A percentile compares a stretch with the other conserved stretches of the same genome.
Conservation (phyloP, 2,113 vertebrate species). For the Pampusana beccarii region DNA sequence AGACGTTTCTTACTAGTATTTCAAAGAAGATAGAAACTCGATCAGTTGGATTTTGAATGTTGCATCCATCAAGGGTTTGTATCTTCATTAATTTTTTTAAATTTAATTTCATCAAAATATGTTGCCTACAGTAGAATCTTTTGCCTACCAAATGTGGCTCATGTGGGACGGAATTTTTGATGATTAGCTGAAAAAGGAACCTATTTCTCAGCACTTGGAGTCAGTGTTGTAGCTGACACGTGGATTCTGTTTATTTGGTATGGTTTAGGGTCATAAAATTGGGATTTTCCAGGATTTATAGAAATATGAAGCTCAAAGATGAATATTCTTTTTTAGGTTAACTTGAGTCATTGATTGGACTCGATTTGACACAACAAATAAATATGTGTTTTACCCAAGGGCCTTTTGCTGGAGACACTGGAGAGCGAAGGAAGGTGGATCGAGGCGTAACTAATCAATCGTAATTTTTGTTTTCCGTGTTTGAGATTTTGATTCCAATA, state of each 20-base stretch:
- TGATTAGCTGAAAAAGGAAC: background rate
- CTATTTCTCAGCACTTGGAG: background rate
- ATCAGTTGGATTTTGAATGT: background rate
- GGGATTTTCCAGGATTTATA: background rate
- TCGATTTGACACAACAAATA: background rate
- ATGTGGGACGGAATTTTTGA: background rate
- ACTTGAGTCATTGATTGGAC: background rate
- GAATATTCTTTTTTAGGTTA: background rate
- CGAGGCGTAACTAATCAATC: background rate
- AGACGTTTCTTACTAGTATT: background rate
- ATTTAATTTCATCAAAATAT: too few relatives aligned
- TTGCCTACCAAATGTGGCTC: background rate
- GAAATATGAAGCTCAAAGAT: background rate
- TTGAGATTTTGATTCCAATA: background rate
- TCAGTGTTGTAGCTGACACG: background rate
- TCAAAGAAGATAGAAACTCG: background rate
- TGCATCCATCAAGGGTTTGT: background rate
- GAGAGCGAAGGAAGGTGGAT: background rate
- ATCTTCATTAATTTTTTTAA: background rate
- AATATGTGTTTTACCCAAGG: background rate
- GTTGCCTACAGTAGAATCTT: background rate
- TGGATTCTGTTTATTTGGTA: background rate
- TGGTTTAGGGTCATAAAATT: background rate
- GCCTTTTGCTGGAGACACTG: background rate
- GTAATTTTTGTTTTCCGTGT: background rate